Conservation (phyloP, 1,140 invertebrate genomes). For the Heliconius eleuchia region DNA sequence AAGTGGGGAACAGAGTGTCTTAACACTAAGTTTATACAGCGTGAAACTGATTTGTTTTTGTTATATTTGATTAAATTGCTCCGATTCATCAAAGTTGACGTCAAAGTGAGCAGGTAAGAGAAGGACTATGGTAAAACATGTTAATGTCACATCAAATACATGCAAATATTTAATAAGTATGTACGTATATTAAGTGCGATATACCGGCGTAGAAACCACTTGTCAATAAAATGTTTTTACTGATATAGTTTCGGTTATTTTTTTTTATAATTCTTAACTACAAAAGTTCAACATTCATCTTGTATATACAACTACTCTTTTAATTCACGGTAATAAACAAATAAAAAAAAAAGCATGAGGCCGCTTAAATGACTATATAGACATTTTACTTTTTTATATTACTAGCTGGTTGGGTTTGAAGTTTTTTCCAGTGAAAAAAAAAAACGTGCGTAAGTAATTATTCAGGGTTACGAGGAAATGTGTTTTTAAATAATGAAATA, state of each 20-base stretch:
- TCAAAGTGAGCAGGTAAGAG: no score
- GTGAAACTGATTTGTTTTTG: no score
- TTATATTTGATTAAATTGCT: no score
- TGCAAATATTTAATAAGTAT: no score
- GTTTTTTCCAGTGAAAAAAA: neutral
- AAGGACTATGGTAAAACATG: no score
- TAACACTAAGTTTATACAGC: no score
- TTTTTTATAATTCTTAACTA: neutral
- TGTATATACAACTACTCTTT: neutral
- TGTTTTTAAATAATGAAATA: neutral
- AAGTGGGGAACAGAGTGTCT: no score
- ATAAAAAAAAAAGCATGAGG: neutral
- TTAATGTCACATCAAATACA: no score
- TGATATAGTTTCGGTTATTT: neutral
- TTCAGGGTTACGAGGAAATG: neutral
- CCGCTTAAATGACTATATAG: neutral
- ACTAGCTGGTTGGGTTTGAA: neutral
- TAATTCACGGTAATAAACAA: constrained; percentile 1
- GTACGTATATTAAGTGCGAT: no score
- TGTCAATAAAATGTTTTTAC: no score
- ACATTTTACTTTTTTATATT: neutral
- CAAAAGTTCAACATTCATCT: neutral
- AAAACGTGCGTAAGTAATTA: neutral
- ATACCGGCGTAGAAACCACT: no score
- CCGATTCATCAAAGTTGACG: no score